These are phyloP conservation scores for Copidosoma aretas DNA, from an alignment of 2,888 invertebrate species.

Conservation along the genomic window DNA sequence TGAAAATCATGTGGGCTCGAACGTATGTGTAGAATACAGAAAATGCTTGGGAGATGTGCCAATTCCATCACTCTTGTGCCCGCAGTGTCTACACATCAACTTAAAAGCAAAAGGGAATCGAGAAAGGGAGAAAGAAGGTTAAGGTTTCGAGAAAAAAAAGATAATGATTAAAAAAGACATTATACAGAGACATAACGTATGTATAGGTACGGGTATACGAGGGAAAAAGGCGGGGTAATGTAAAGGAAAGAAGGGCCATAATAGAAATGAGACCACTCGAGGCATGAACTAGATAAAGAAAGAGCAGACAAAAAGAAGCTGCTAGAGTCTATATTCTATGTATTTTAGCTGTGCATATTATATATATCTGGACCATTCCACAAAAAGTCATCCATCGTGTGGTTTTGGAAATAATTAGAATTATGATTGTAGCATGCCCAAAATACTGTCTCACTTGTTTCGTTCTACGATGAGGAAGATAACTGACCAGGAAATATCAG, in stretches of 20 bases:
- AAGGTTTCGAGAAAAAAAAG: constrained; percentile 34
- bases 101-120: constrained; percentile 2
- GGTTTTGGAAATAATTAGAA: no score
- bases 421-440: no score
- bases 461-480: no score
- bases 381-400: no score
- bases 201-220: constrained; percentile 24
- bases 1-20: constrained; percentile 41
- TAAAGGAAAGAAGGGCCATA: constrained; percentile 11
- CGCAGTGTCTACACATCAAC: constrained; percentile 13
- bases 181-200: constrained; percentile 3
- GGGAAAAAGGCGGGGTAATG: constrained; percentile 9
- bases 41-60: constrained; percentile 19
- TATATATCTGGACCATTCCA: no score
- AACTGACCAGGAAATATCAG: no score
- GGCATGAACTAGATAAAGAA: neutral
- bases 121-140: constrained; percentile 24
- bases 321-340: neutral
- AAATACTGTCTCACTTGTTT: no score
- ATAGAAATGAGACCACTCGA: no score
- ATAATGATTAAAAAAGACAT: constrained; percentile 33
- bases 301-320: constrained; percentile 23
- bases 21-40: neutral
- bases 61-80: constrained; percentile 21
- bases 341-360: no score